These are phyloP conservation scores for Ursus arctos DNA, from an alignment of 2,113 vertebrate genomes.

Conservation along the genomic window DNA sequence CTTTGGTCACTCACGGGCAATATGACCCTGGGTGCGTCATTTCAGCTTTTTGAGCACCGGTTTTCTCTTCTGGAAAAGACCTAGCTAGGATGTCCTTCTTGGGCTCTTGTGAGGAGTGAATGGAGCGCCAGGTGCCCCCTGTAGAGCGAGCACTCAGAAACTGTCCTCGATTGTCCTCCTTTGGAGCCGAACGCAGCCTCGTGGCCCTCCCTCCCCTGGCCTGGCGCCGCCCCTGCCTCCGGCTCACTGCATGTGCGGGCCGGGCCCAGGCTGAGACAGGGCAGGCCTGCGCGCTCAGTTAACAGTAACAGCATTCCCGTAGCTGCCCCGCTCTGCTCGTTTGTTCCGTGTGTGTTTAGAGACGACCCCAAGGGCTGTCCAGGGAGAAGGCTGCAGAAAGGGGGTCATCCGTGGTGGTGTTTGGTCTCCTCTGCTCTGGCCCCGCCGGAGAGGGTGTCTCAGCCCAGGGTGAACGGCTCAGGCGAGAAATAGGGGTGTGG, in stretches of 20 bases:
- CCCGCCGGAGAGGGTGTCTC: background rate
- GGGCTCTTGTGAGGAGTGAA: background rate
- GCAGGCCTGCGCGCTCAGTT: background rate
- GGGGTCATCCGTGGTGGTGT: background rate
- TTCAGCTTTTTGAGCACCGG: background rate
- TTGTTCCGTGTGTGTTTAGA: background rate
- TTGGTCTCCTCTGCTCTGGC: background rate
- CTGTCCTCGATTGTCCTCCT: accelerated
- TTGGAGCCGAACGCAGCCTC: background rate
- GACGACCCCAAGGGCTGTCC: background rate
- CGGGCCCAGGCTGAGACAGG: background rate
- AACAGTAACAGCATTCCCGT: no score
- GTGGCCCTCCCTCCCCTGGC: background rate
- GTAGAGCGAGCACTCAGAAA: background rate
- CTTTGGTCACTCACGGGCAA: background rate
- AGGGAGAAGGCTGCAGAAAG: background rate
- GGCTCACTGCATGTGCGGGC: background rate
- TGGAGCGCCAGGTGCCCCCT: background rate
- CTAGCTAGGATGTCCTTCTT: background rate
- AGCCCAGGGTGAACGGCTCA: background rate
- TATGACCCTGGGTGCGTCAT: background rate
- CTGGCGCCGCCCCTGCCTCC: background rate
- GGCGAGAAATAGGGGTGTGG: background rate
- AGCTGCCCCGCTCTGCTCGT: background rate
- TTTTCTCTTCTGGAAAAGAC: background rate